A percentile compares a stretch with the other conserved stretches of the same genome.
These are phyloP conservation scores for Pantherophis vulpinus DNA, from an alignment of 2,797 vertebrate species.

Conservation along the genomic window DNA sequence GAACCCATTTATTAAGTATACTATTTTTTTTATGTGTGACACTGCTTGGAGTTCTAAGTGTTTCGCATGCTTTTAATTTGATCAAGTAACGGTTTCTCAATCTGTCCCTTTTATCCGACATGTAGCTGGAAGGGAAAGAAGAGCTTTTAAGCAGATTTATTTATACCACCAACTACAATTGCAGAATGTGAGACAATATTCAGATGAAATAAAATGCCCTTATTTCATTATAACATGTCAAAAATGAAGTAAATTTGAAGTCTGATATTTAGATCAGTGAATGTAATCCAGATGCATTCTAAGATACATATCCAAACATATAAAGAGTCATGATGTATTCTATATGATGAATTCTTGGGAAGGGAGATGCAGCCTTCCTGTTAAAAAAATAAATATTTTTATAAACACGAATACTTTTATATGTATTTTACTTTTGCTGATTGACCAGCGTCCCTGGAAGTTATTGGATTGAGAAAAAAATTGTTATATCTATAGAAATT, in stretches of 20 bases:
- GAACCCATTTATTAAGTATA: no score
- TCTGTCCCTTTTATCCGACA: no score
- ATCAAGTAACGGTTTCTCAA: no score
- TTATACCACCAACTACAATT: no score
- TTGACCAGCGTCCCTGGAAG: background rate
- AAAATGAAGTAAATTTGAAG: background rate
- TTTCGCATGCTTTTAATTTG: no score
- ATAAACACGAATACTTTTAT: background rate
- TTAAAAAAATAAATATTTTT: background rate
- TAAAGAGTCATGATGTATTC: background rate
- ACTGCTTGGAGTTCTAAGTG: no score
- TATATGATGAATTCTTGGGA: background rate
- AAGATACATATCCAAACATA: background rate
- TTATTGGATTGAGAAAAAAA: background rate
- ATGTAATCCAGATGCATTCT: background rate
- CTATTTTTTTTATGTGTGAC: no score
- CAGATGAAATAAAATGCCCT: background rate
- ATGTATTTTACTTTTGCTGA: background rate
- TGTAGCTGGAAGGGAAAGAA: no score
- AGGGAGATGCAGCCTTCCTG: background rate
- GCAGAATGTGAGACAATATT: no score
- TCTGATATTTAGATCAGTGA: background rate
- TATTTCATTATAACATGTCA: background rate
- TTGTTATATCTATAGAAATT: background rate
- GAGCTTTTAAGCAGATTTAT: no score